Evolutionary conservation across 2,113 vertebrate species (phyloP), one percentile per base, ranked within the genome.

Genomic region (Prunella himalayana): DNA sequence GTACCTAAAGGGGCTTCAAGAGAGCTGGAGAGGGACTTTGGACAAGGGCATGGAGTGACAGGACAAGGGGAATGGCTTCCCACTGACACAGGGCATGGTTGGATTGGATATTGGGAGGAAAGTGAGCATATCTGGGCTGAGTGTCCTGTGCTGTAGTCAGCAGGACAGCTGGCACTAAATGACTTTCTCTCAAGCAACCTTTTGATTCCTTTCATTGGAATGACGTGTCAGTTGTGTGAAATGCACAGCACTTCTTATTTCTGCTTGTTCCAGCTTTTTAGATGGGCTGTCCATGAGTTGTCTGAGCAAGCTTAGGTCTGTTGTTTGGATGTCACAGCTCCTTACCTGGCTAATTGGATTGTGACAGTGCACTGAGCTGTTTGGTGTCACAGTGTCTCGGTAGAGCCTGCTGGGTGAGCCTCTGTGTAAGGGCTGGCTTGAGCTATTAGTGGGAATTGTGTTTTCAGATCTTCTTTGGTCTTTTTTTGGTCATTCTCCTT

Each of bases 371-470:
- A 0, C 8, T 25, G 70, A 79, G 57, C 70, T 68, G 35, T 44
- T 72, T 0, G 2, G 49, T 63, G 82, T n/a, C 5, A 2, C 4
- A 0, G 33, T 17, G 39, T 23, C 5, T 56, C 1, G 0, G 15
- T 2, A 25, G 53, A 89, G 64, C 59, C 41, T 0, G 0, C 81
- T 68, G 49, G 31, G 49, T 0, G 1, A 73, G 18, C 12, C 0
- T 3, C 3, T 65, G 16, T 47, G 56, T 37, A 4, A 77, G 30
- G 44, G 31, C 31, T 64, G 21, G 23, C 25, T 56, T 56, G 39
- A 77, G 64, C 73, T 73, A 5, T 70, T 49, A 33, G 1, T 66
- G 42, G 37, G 53, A 66, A 59, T 50, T 79, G 33, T 65, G n/a
- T 35, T 88, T 60, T 76, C 21, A 35, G 21, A 6, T 56, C 15